Percentiles rank a stretch among this genome's conserved stretches.
Evolutionary conservation across 1,140 invertebrate species (phyloP).

Genomic region (Brachystomella parvula): DNA sequence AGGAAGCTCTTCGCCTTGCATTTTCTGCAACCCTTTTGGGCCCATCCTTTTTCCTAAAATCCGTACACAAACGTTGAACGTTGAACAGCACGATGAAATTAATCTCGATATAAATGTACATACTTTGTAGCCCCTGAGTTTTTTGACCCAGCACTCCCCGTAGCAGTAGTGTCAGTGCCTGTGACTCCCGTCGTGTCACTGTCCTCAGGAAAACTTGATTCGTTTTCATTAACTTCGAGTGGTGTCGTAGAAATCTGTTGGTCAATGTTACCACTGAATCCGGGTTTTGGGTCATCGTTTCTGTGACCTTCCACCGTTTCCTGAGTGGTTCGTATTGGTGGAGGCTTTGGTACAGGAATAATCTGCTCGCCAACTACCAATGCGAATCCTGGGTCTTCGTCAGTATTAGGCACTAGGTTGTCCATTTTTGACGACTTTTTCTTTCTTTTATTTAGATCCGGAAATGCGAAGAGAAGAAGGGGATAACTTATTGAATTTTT

Average conservation of each 20-base stretch:
- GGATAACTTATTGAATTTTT: too few relatives aligned
- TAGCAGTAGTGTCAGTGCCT: background rate
- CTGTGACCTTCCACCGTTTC: background rate
- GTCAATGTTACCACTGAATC: background rate
- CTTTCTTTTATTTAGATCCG: too few relatives aligned
- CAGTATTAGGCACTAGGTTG: too few relatives aligned
- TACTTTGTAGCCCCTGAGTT: too few relatives aligned
- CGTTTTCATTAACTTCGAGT: background rate
- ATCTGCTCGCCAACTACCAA: background rate
- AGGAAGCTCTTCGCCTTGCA: background rate
- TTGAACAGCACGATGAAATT: too few relatives aligned
- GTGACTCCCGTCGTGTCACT: background rate
- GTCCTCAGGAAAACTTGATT: background rate
- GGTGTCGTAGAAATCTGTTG: background rate
- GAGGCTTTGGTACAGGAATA: background rate
- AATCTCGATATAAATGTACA: too few relatives aligned
- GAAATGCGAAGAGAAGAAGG: too few relatives aligned
- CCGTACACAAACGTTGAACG: too few relatives aligned
- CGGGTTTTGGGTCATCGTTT: background rate
- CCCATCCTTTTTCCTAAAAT: too few relatives aligned
- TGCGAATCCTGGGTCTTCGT: too few relatives aligned
- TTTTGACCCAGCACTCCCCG: too few relatives aligned
- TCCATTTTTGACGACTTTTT: too few relatives aligned
- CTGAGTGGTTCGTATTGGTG: background rate
- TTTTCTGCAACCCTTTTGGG: background rate